Evolutionary conservation across 2,797 vertebrate species (phyloP).

Genomic region (Brotula barbata): DNA sequence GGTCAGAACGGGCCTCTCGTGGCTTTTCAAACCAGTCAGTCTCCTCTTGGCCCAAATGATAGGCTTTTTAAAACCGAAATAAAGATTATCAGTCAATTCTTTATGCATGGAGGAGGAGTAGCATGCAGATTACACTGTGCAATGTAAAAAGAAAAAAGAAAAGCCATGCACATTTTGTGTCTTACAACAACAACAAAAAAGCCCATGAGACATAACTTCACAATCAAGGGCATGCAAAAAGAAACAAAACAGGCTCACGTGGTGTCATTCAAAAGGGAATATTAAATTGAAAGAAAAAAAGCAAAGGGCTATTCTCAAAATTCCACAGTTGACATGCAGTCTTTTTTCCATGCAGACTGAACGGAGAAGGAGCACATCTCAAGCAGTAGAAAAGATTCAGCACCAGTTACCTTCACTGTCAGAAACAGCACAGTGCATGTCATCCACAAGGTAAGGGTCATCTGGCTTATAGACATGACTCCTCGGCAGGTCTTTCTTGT

Average conservation of each 20-base stretch:
- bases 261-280: constrained; percentile 73
- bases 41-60: constrained; percentile 99
- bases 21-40: constrained; percentile 99
- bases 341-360: constrained; percentile 48
- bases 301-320: constrained; percentile 47
- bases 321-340: constrained; percentile 76
- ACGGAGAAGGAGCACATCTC: constrained; percentile 40
- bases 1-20: constrained; percentile 90
- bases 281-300: constrained; percentile 53
- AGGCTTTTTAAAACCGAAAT: constrained; percentile 95
- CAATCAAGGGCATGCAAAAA: constrained; percentile 64
- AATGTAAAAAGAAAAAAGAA: constrained; percentile 63
- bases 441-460: constrained; percentile 95
- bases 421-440: constrained; percentile 98
- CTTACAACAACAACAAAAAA: constrained; percentile 21
- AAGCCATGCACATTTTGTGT: constrained; percentile 45
- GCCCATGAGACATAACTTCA: constrained; percentile 61
- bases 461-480: constrained; percentile 96
- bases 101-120: constrained; percentile 32
- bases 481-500: constrained; percentile 93
- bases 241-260: constrained; percentile 76
- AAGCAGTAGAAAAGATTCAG: constrained; percentile 78
- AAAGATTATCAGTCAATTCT: constrained; percentile 82
- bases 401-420: constrained; percentile 99
- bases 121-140: constrained; percentile 85